Evolutionary conservation across 1,140 invertebrate genomes (phyloP).

Genomic region (Anastatus disparis): DNA sequence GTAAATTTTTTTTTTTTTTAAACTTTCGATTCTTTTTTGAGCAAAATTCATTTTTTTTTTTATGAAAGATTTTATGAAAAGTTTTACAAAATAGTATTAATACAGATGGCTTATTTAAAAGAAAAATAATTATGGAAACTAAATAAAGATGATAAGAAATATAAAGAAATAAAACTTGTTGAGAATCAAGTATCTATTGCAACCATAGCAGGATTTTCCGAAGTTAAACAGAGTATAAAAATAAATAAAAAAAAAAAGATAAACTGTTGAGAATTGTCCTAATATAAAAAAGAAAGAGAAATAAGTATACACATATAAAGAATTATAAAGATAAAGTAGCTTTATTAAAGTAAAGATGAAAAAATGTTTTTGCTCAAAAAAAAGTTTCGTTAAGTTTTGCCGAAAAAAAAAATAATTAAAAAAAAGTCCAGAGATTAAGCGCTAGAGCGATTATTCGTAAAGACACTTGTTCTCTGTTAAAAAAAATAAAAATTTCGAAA

Average conservation of each 20-base stretch:
- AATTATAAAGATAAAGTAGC: slow-evolving; percentile 12
- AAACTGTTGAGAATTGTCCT: not conserved
- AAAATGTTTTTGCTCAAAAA: not conserved
- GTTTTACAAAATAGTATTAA: slow-evolving; percentile 16
- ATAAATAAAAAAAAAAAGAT: not conserved
- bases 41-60: not conserved
- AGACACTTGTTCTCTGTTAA: too few species aligned
- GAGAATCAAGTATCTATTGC: slow-evolving; percentile 5
- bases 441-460: not conserved
- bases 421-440: not conserved
- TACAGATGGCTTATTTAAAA: too few species aligned
- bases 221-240: not conserved
- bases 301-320: too few species aligned
- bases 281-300: not conserved
- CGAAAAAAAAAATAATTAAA: not conserved
- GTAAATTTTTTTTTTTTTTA: too few species aligned
- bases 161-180: slow-evolving; percentile 7
- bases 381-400: too few species aligned
- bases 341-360: slow-evolving; percentile 12
- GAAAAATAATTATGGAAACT: not conserved
- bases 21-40: not conserved
- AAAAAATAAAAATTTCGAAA: too few species aligned
- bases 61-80: slow-evolving; percentile 23
- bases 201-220: slow-evolving; percentile 8
- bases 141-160: too few species aligned